phyloP scores from a whole-genome alignment of 2,888 invertebrate species.

The Ypsolopha sequella region DNA sequence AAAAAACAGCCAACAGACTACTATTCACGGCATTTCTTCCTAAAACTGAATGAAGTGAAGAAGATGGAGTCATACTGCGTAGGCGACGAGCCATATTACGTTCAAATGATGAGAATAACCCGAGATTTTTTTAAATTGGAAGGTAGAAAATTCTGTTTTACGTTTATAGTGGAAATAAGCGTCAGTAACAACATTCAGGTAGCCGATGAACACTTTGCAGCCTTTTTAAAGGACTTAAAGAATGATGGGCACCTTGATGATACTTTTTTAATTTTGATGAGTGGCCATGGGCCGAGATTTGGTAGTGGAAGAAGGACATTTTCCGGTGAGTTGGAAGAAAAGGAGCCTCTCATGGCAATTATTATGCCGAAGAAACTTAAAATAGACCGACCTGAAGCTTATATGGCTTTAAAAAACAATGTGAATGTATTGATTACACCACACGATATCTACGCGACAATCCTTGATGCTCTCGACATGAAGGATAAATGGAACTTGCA shows the following conservation, averaged over 20 bases:
- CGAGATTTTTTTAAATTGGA: neutral
- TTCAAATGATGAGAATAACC: neutral
- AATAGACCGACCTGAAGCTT: conserved; percentile 67
- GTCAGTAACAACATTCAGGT: conserved; percentile 71
- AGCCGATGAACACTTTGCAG: neutral
- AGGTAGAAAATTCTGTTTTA: conserved; percentile 79
- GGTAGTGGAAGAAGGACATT: conserved; percentile 80
- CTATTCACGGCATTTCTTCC: conserved; percentile 82
- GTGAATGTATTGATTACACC: conserved; percentile 78
- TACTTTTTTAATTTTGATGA: neutral
- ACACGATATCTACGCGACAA: conserved; percentile 85
- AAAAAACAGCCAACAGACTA: conserved; percentile 80
- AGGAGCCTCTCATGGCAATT: conserved; percentile 85
- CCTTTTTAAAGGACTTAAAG: neutral
- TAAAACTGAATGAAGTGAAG: conserved; percentile 66
- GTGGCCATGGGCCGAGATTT: conserved; percentile 67
- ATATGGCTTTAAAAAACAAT: conserved; percentile 73
- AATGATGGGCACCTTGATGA: neutral
- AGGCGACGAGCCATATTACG: neutral
- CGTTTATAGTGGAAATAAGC: conserved; percentile 84
- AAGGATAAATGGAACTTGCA: conserved; percentile 32
- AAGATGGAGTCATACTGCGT: neutral
- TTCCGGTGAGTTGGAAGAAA: conserved; percentile 88
- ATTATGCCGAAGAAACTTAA: conserved; percentile 78
- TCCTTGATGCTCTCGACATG: conserved; percentile 76